A percentile compares a stretch with the other conserved stretches of the same genome.
Conservation (phyloP, 2,113 vertebrate genomes). For the Mirounga angustirostris region DNA sequence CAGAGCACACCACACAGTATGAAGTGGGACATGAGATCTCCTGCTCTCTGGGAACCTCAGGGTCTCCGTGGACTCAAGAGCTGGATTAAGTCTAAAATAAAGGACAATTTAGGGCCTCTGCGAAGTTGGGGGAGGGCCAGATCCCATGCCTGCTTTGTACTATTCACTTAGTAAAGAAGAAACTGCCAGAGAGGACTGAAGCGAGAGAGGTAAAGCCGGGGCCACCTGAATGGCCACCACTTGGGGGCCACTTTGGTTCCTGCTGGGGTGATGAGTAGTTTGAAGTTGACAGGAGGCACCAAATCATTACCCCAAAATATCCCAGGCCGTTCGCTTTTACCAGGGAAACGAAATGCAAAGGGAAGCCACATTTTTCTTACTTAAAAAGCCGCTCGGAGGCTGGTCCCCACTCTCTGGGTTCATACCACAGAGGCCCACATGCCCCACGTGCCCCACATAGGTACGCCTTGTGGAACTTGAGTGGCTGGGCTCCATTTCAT, state of each 20-base stretch:
- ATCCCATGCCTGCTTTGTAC: not conserved
- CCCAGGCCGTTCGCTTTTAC: not conserved
- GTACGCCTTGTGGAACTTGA: not conserved
- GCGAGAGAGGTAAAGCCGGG: not conserved
- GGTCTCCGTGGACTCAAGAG: not conserved
- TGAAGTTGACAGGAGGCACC: not conserved
- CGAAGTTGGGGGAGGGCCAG: too few relatives aligned
- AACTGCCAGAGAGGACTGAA: not conserved
- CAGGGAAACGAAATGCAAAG: not conserved
- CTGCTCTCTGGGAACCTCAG: not conserved
- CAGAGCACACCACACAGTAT: too few relatives aligned
- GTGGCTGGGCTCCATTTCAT: not conserved
- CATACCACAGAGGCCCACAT: not conserved
- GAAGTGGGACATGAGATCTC: fast-evolving
- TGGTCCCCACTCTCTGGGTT: not conserved
- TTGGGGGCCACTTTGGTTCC: not conserved
- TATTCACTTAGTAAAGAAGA: not conserved
- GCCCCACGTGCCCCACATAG: not conserved
- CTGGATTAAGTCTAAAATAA: not conserved
- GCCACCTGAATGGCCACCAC: not conserved
- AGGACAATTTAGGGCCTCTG: not conserved
- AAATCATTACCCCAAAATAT: not conserved
- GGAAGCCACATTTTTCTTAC: not conserved
- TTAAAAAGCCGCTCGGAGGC: not conserved
- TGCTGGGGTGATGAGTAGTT: not conserved